Conservation (phyloP, 2,888 invertebrate genomes). For the Synanthedon vespiformis region DNA sequence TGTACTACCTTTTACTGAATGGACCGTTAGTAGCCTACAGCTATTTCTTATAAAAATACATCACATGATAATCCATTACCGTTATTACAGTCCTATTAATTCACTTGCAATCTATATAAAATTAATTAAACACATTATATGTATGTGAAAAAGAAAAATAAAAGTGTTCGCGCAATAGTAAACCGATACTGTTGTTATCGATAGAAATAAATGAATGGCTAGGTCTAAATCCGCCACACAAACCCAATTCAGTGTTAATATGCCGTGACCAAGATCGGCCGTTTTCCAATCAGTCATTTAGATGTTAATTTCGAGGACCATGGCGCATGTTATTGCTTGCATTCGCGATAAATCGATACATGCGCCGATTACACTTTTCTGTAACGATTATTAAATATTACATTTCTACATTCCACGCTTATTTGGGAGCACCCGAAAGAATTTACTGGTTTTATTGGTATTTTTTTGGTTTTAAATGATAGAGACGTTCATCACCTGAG, state of each 20-base stretch:
- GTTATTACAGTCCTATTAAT: no score
- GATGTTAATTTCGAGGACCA: conserved; percentile 66
- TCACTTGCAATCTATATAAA: no score
- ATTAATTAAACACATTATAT: no score
- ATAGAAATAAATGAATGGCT: conserved; percentile 32
- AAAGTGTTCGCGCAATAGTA: neutral
- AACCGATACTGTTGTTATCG: conserved; percentile 49
- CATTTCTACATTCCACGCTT: neutral
- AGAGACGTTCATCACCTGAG: no score
- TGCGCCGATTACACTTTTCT: conserved; percentile 14
- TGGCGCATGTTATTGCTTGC: conserved; percentile 63
- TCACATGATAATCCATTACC: no score
- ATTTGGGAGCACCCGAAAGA: no score
- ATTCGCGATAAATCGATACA: conserved; percentile 21
- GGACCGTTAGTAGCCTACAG: no score
- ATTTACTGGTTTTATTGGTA: no score
- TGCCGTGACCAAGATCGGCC: conserved; percentile 53
- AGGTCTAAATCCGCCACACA: conserved; percentile 54
- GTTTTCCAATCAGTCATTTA: conserved; percentile 65
- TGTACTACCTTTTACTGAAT: no score
- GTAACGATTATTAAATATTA: conserved; percentile 3
- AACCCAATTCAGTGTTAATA: conserved; percentile 68
- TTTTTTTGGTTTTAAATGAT: no score
- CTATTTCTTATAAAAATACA: no score
- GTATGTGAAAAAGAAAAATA: no score